Percentiles rank a stretch among this genome's conserved stretches.
phyloP scores from a whole-genome alignment of 2,113 vertebrate species.

The Crocuta crocuta region DNA sequence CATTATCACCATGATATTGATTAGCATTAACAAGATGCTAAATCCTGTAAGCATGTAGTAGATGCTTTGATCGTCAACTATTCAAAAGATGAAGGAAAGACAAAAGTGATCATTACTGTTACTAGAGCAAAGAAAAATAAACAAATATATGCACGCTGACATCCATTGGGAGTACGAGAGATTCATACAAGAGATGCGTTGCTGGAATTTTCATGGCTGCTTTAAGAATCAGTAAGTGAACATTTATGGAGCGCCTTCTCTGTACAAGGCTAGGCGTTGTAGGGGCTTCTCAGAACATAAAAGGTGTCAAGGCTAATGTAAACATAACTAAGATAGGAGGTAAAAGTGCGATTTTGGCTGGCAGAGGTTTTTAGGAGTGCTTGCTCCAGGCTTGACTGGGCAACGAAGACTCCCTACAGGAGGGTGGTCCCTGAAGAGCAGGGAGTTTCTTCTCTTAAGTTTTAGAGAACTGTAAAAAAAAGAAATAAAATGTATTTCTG shows the following conservation, averaged over 20 bases:
- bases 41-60: constrained; percentile 75
- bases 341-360: neutral
- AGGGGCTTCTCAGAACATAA: neutral
- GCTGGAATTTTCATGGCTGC: neutral
- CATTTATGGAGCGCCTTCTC: neutral
- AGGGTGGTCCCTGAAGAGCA: neutral
- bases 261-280: neutral
- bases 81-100: constrained; percentile 57
- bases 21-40: constrained; percentile 74
- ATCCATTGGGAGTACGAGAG: neutral
- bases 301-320: neutral
- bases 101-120: constrained; percentile 37
- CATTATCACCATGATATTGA: constrained; percentile 63
- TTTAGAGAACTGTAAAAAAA: no score
- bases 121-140: neutral
- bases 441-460: no score
- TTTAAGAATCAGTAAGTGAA: neutral
- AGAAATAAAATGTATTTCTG: neutral
- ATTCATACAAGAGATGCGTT: neutral
- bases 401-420: neutral
- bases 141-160: no score
- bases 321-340: neutral
- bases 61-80: constrained; percentile 62
- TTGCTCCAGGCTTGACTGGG: neutral
- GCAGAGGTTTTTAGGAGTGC: neutral